A percentile compares a stretch with the other conserved stretches of the same genome.
phyloP scores from a whole-genome alignment of 2,797 vertebrate genomes.

The Sarcophilus harrisii region DNA sequence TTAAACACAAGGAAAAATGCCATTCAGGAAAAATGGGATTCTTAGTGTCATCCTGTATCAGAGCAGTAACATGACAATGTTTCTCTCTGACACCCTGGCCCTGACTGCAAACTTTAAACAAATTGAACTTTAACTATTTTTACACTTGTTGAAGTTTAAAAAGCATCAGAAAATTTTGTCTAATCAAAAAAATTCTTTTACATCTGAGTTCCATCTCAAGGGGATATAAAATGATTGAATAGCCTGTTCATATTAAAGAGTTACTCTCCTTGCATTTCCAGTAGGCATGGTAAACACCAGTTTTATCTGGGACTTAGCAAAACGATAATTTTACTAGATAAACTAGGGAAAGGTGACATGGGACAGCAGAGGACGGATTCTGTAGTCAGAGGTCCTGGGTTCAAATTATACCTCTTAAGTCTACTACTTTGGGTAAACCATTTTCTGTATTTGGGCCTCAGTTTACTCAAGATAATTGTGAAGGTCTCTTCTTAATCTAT shows the following conservation, averaged over 20 bases:
- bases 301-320: not conserved
- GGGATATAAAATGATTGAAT: not conserved
- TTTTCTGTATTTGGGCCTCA: not conserved
- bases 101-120: conserved; percentile 9
- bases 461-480: not conserved
- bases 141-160: conserved; percentile 21
- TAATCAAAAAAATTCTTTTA: conserved; percentile 55
- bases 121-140: not conserved
- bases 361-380: not conserved
- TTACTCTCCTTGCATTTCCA: not conserved
- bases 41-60: not conserved
- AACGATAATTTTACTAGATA: not conserved
- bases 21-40: not conserved
- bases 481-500: not conserved
- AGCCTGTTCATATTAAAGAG: not conserved
- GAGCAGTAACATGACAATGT: not conserved
- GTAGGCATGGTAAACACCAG: not conserved
- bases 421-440: not conserved
- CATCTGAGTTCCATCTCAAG: not conserved
- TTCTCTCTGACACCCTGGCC: not conserved
- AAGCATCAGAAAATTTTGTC: not conserved
- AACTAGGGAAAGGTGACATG: not conserved
- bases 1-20: not conserved
- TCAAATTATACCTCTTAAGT: not conserved
- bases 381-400: not conserved